Evolutionary conservation across 2,888 invertebrate species (phyloP).

Genomic region (Nemurella pictetii): DNA sequence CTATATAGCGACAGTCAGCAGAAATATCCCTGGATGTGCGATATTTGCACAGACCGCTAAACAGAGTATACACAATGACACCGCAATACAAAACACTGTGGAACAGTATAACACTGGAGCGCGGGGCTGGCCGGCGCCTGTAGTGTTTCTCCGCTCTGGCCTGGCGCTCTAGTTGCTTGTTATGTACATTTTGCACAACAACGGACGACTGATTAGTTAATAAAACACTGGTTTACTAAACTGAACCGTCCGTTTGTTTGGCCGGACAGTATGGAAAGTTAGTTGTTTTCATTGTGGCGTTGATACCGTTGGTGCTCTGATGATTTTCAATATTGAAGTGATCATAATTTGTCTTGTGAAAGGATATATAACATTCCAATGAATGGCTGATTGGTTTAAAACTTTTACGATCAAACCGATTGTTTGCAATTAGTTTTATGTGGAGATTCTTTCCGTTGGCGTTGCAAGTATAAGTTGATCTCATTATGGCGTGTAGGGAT

Average conservation of each 20-base stretch:
- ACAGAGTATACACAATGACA: neutral
- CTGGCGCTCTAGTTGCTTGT: neutral
- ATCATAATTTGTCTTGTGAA: neutral
- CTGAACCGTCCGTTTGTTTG: neutral
- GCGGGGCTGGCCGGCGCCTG: too few species aligned
- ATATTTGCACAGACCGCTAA: neutral
- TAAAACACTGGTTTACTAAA: neutral
- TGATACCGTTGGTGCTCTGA: neutral
- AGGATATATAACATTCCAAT: too few species aligned
- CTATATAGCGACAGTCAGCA: slow-evolving; percentile 6
- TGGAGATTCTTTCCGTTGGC: too few species aligned
- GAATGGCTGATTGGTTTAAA: too few species aligned
- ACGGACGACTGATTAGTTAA: neutral
- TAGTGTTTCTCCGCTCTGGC: neutral
- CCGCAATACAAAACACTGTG: neutral
- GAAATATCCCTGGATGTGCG: slow-evolving; percentile 4
- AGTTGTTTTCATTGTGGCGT: neutral
- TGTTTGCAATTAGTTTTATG: too few species aligned
- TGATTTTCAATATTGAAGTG: neutral
- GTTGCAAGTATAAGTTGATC: too few species aligned
- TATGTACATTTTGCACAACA: neutral
- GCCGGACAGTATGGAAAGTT: neutral
- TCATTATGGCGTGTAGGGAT: too few species aligned
- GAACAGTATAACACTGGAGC: neutral
- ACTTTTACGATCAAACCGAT: too few species aligned